Evolutionary conservation across 2,888 invertebrate genomes (phyloP), one percentile per base, ranked within the genome.

Genomic region (Stomorhina lunata): DNA sequence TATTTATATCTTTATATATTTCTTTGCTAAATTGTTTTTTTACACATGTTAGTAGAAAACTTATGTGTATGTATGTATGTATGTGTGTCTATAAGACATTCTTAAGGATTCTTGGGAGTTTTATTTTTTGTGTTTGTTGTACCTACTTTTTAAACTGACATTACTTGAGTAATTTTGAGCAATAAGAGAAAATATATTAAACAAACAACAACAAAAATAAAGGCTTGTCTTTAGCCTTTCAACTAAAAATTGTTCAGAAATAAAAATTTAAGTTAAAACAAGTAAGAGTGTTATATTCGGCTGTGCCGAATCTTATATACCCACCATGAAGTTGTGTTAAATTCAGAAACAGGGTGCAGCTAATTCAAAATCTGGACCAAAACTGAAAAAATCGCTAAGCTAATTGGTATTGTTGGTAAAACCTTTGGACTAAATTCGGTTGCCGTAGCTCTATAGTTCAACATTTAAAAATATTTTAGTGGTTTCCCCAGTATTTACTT

Each of bases 81-180:
- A n/a, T 50, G 32, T 48, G 10, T 17, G 15, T 34, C 43, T n/a
- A 45, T 72, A 77, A 63, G 59, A 84, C 84, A 85, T 80, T 85
- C 75, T 84, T 85, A 85, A 84, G 85, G 85, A 85, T 85, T 85
- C 85, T 43, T 72, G n/a, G n/a, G n/a, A n/a, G n/a, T 40, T 66
- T 22, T 20, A 20, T 20, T 43, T 53, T 72, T 43, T 25, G n/a
- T 59, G 15, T 43, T n/a, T n/a, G n/a, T n/a, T n/a, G n/a, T n/a
- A n/a, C n/a, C n/a, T n/a, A n/a, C n/a, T n/a, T 61, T n/a, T 15
- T 17, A 25, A 75, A 82, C 71, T 82, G 71, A 37, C 55, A 55
- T 75, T 66, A 61, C 69, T n/a, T n/a, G n/a, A 71, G 71, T 76
- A 71, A 68, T 82, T 79, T 79, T 66, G 15, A 66, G 65, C 57